phyloP scores from a whole-genome alignment of 2,888 invertebrate species.

The Eustalomyia histrio region DNA sequence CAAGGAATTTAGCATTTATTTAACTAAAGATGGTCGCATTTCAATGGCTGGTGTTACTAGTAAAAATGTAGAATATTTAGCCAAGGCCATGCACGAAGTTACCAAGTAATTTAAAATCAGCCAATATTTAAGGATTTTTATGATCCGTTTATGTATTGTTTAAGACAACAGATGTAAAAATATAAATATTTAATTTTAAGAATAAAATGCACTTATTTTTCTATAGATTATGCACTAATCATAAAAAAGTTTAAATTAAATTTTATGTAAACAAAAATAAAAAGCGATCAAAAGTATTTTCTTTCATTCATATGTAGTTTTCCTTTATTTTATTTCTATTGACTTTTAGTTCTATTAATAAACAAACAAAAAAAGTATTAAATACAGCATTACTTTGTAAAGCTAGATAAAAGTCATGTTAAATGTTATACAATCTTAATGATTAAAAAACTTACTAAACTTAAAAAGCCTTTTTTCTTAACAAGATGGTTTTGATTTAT shows the following conservation, averaged over 20 bases:
- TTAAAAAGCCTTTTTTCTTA: conserved; percentile 30
- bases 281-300: conserved; percentile 26
- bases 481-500: conserved; percentile 16
- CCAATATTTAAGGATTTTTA: background rate
- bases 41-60: conserved; percentile 98
- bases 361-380: conserved; percentile 25
- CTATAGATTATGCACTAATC: conserved; percentile 44
- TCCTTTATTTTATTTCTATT: conserved; percentile 31
- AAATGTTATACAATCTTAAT: conserved; percentile 23
- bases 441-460: background rate
- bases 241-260: conserved; percentile 28
- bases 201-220: conserved; percentile 59
- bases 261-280: conserved; percentile 13
- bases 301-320: conserved; percentile 23
- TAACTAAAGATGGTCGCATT: conserved; percentile 98
- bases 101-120: conserved; percentile 80
- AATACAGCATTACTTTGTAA: conserved; percentile 49
- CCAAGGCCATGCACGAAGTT: conserved; percentile 95
- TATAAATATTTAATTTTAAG: conserved; percentile 38
- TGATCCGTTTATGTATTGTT: conserved; percentile 17
- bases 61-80: conserved; percentile 96
- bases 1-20: conserved; percentile 94
- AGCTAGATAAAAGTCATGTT: conserved; percentile 43
- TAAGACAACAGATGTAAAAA: conserved; percentile 26
- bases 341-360: conserved; percentile 27